Conservation (phyloP, 2,113 vertebrate species). For the Cyphomyrus discorhynchus region DNA sequence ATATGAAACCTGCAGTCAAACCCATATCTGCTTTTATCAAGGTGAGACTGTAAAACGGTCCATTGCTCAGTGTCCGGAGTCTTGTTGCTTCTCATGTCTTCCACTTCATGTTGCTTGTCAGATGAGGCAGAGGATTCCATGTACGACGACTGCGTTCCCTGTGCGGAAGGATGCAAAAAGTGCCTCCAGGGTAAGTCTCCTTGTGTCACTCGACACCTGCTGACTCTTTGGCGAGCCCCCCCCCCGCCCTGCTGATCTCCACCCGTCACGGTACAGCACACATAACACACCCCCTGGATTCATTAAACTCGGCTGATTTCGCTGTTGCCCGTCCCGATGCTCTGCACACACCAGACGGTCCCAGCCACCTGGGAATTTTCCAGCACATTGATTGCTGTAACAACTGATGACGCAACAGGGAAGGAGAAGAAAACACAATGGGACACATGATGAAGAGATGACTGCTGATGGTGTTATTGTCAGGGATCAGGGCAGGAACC, state of each 20-base stretch:
- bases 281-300: background rate
- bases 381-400: background rate
- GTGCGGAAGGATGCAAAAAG: conserved; percentile 74
- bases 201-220: background rate
- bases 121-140: conserved; percentile 63
- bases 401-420: background rate
- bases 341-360: background rate
- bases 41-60: background rate
- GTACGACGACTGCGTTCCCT: conserved; percentile 64
- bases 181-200: conserved; percentile 68
- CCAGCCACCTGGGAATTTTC: background rate
- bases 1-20: background rate
- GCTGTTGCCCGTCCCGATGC: background rate
- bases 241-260: background rate
- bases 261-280: background rate
- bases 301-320: background rate
- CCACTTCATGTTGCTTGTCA: conserved; percentile 34
- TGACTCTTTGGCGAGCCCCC: background rate
- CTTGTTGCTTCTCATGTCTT: background rate
- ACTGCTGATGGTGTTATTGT: background rate
- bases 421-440: background rate
- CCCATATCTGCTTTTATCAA: background rate
- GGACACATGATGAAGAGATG: background rate
- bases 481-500: background rate
- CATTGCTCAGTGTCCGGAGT: background rate